Percentiles rank a stretch among this genome's conserved stretches.
Evolutionary conservation across 1,140 invertebrate species (phyloP).

Genomic region (Cydia fagiglandana): DNA sequence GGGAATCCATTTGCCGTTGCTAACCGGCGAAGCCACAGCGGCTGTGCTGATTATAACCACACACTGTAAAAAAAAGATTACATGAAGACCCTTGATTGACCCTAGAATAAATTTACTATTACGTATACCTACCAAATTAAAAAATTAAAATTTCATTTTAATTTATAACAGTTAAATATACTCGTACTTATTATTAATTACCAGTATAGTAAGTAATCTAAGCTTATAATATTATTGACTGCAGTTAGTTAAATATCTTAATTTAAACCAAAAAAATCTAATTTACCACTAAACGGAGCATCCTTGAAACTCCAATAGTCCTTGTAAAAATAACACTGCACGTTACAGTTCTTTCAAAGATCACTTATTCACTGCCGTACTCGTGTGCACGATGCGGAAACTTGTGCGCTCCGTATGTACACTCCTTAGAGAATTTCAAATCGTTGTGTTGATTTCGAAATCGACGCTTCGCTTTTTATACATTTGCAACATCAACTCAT

Average conservation of each 20-base stretch:
- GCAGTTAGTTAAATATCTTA: slow-evolving; percentile 13
- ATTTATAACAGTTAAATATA: not conserved
- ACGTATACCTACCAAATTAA: not conserved
- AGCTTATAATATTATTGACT: not conserved
- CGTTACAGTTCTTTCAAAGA: slow-evolving; percentile 54
- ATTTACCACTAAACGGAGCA: slow-evolving; percentile 58
- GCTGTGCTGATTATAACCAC: slow-evolving; percentile 59
- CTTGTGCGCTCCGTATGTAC: slow-evolving; percentile 59
- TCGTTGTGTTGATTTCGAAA: slow-evolving; percentile 78
- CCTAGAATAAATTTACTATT: not conserved
- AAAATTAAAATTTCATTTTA: not conserved
- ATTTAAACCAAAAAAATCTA: not conserved
- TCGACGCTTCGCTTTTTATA: slow-evolving; percentile 75
- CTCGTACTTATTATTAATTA: not conserved
- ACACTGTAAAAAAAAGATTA: slow-evolving; percentile 46
- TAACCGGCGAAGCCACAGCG: slow-evolving; percentile 46
- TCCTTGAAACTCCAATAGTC: slow-evolving; percentile 52
- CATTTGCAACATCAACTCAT: slow-evolving; percentile 75
- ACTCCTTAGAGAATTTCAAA: slow-evolving; percentile 73
- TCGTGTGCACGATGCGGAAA: slow-evolving; percentile 65
- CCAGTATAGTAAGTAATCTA: too few species aligned
- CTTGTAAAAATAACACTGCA: slow-evolving; percentile 48
- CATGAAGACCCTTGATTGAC: not conserved
- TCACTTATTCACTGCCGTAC: slow-evolving; percentile 60
- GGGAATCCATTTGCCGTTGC: slow-evolving; percentile 66